phyloP scores from a whole-genome alignment of 2,888 invertebrate genomes.

The Parnassius mnemosyne region DNA sequence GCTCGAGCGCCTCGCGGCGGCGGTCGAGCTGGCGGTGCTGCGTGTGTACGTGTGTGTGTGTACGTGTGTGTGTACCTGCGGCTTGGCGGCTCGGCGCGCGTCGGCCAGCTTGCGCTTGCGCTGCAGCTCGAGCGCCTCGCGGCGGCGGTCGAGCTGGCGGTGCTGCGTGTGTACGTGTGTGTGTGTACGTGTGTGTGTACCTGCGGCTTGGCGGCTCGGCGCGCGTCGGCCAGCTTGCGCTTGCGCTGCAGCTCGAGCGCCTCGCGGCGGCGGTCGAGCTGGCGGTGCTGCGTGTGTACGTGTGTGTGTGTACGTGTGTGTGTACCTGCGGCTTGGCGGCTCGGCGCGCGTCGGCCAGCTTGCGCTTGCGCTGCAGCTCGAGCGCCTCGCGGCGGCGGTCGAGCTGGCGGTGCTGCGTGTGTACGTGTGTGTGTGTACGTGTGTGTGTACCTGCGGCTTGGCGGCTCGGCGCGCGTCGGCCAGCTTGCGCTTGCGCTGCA shows the following conservation, averaged over 20 bases:
- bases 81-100: slow-evolving; percentile 68
- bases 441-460: slow-evolving; percentile 36
- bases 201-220: slow-evolving; percentile 73
- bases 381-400: slow-evolving; percentile 73
- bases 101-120: slow-evolving; percentile 72
- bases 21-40: slow-evolving; percentile 71
- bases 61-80: slow-evolving; percentile 20
- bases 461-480: slow-evolving; percentile 71
- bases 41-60: slow-evolving; percentile 38
- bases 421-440: too few species aligned
- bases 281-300: slow-evolving; percentile 58
- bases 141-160: slow-evolving; percentile 63
- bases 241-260: slow-evolving; percentile 72
- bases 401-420: slow-evolving; percentile 36
- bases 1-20: slow-evolving; percentile 69
- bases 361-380: slow-evolving; percentile 72
- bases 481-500: slow-evolving; percentile 73
- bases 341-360: slow-evolving; percentile 72
- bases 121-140: slow-evolving; percentile 72
- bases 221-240: too few species aligned
- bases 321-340: slow-evolving; percentile 48
- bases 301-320: neutral
- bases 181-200: slow-evolving; percentile 31
- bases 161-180: slow-evolving; percentile 46
- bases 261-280: slow-evolving; percentile 73